Evolutionary conservation across 2,797 vertebrate genomes (phyloP), one percentile per base, ranked within the genome.

Genomic region (Leptatherina wallacei): DNA sequence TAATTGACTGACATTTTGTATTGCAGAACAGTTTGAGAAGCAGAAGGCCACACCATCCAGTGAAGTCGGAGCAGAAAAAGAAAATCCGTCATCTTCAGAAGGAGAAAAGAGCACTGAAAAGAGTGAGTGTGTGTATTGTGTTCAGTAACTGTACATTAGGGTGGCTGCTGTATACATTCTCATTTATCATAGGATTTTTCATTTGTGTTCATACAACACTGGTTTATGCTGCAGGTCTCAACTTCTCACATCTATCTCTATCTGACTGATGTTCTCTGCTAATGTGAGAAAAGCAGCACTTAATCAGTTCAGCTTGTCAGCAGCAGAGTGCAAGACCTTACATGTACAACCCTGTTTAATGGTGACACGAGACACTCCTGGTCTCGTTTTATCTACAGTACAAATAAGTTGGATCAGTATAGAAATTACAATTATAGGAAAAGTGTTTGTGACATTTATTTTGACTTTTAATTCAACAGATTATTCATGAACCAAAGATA

Each of bases 271-370:
- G 54, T 2, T 51, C 56, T 36, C 2, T 22, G 13, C 35, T 62
- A 62, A 77, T 58, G 16, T 42, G 30, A 52, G 59, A 67, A 52
- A 66, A 38, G 16, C 65, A 22, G 72, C 12, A 35, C 57, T 65
- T 73, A 81, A 83, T 89, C 24, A 73, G 5, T 56, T 77, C 32
- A 65, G 44, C 52, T 61, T 44, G 42, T 78, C 44, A 78, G 22
- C 6, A 35, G 49, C 33, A 33, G 6, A 69, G 36, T 29, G 11
- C 44, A 35, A 24, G 44, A 71, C 57, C 24, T 63, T 49, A 81
- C 83, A 69, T 6, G 82, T 77, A 66, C 47, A 68, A 64, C 57
- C 81, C 63, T 86, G 77, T 29, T 61, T 63, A 59, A 52, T 32
- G 33, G 16, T 24, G 38, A 3, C 27, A 56, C 29, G 68, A 44